Percentiles rank a stretch among this genome's conserved stretches.
Evolutionary conservation across 1,140 invertebrate genomes (phyloP).

Genomic region (Phthorimaea operculella): DNA sequence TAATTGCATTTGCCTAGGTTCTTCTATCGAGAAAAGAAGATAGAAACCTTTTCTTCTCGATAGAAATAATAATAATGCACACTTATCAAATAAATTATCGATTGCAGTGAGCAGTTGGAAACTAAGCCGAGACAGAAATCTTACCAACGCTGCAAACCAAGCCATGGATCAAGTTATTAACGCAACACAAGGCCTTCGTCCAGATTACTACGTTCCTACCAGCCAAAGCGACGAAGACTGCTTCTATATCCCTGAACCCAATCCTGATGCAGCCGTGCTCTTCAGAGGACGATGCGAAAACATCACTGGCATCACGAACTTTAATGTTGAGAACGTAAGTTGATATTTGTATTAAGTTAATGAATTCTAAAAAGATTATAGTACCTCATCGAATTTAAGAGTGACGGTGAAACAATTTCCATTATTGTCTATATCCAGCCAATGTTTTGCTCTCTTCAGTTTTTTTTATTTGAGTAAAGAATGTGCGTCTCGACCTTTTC

Average conservation of each 20-base stretch:
- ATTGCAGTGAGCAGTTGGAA: conserved; percentile 52
- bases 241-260: conserved; percentile 43
- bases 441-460: too few relatives aligned
- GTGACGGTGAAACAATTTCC: too few relatives aligned
- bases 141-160: conserved; percentile 20
- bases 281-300: conserved; percentile 45
- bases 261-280: conserved; percentile 21
- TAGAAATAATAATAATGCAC: too few relatives aligned
- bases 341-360: too few relatives aligned
- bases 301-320: conserved; percentile 32
- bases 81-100: background rate
- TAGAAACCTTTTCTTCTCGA: too few relatives aligned
- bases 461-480: too few relatives aligned
- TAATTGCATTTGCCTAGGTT: too few relatives aligned
- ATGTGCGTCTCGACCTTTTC: too few relatives aligned
- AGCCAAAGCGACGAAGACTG: conserved; percentile 40
- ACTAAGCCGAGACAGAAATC: conserved; percentile 31
- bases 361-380: too few relatives aligned
- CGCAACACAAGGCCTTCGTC: conserved; percentile 37
- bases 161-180: conserved; percentile 30
- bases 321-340: conserved; percentile 39
- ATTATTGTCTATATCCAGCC: too few relatives aligned
- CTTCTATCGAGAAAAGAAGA: too few relatives aligned
- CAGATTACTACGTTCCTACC: conserved; percentile 36
- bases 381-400: too few relatives aligned